A percentile compares a stretch with the other conserved stretches of the same genome.
These are phyloP conservation scores for Synanthedon myopaeformis DNA, from an alignment of 2,888 invertebrate species.

Conservation along the genomic window DNA sequence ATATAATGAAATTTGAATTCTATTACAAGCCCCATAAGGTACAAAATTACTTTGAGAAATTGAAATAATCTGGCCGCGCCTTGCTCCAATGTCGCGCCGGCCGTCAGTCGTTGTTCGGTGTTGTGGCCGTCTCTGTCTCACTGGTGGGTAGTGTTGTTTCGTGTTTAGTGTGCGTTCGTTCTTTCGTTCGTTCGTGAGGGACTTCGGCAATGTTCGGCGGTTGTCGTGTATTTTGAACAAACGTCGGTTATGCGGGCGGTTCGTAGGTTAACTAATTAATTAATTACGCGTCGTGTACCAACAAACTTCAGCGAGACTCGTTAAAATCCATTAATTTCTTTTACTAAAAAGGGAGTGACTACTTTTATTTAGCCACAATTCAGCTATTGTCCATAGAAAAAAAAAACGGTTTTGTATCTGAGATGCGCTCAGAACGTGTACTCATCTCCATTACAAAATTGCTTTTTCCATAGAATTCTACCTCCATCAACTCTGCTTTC, in stretches of 20 bases:
- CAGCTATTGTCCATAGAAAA: no score
- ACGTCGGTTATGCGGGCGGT: slow-evolving; percentile 22
- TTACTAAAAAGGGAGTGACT: background rate
- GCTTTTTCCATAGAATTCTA: no score
- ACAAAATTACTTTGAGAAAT: background rate
- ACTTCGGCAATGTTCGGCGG: slow-evolving; percentile 21
- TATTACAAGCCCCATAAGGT: no score
- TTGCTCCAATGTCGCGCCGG: slow-evolving; percentile 9
- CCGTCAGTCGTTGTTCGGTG: slow-evolving; percentile 7
- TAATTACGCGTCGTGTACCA: slow-evolving; percentile 45
- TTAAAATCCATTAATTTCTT: no score
- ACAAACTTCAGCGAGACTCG: slow-evolving; percentile 63
- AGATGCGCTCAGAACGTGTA: no score
- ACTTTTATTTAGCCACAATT: slow-evolving; percentile 5
- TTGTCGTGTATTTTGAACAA: slow-evolving; percentile 35
- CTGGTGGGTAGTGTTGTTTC: slow-evolving; percentile 5
- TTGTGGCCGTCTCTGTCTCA: background rate
- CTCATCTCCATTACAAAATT: no score
- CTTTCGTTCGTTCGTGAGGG: slow-evolving; percentile 11
- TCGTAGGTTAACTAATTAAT: slow-evolving; percentile 38
- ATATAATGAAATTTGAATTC: no score
- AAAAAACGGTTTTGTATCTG: no score
- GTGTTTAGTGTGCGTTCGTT: slow-evolving; percentile 20
- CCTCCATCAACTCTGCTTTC: no score
- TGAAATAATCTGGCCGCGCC: background rate